Percentiles rank a stretch among this genome's conserved stretches.
phyloP scores from a whole-genome alignment of 2,797 vertebrate genomes.

The Jordanella pulchra region DNA sequence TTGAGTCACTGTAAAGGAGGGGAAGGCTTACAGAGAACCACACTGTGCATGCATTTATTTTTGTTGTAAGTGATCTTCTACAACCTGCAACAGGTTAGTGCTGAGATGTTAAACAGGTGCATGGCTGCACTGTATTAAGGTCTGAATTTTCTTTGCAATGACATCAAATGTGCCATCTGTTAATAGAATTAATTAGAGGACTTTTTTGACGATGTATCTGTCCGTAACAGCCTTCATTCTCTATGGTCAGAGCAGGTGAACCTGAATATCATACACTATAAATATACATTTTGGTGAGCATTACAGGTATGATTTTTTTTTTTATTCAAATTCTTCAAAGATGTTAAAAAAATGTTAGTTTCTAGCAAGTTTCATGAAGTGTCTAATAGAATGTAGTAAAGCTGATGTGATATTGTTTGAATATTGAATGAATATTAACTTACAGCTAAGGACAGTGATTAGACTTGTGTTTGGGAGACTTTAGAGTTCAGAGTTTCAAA shows the following conservation, averaged over 20 bases:
- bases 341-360: neutral
- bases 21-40: slow-evolving; percentile 14
- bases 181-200: neutral
- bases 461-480: neutral
- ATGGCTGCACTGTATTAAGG: neutral
- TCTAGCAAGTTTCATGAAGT: neutral
- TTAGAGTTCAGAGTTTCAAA: neutral
- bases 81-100: slow-evolving; percentile 9
- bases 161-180: neutral
- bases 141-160: neutral
- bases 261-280: neutral
- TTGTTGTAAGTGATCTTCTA: slow-evolving; percentile 29
- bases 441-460: neutral
- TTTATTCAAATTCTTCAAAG: no score
- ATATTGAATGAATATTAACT: neutral
- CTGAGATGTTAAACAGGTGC: slow-evolving; percentile 51
- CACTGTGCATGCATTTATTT: slow-evolving; percentile 25
- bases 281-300: neutral
- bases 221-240: neutral
- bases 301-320: neutral
- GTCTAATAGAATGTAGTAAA: neutral
- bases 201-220: neutral
- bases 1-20: slow-evolving; percentile 45
- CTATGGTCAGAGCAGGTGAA: slow-evolving; percentile 44
- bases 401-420: neutral